A percentile compares a stretch with the other conserved stretches of the same genome.
phyloP scores from a whole-genome alignment of 1,140 invertebrate genomes.

The Solenopsis invicta region DNA sequence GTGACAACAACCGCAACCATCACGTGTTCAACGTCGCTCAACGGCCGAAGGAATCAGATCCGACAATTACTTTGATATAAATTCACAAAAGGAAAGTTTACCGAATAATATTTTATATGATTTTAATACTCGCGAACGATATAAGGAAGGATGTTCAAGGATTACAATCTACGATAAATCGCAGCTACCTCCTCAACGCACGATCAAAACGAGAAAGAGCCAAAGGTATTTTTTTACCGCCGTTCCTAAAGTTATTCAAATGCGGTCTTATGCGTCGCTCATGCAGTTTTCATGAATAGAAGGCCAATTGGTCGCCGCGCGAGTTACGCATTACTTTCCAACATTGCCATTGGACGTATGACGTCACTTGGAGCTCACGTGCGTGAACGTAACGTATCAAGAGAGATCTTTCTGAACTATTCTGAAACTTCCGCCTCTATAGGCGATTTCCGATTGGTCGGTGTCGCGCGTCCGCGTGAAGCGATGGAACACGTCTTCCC shows the following conservation, averaged over 20 bases:
- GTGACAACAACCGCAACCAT: not conserved
- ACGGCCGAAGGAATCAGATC: not conserved
- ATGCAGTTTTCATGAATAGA: no score
- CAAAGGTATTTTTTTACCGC: not conserved
- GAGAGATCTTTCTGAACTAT: not conserved
- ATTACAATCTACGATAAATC: constrained; percentile 70
- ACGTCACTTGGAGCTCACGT: not conserved
- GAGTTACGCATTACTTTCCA: not conserved
- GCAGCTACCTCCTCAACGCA: constrained; percentile 73
- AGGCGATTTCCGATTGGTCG: not conserved
- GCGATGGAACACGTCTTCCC: not conserved
- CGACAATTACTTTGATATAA: constrained; percentile 24
- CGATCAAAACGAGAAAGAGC: constrained; percentile 73
- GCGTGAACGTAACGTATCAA: no score
- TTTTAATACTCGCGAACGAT: not conserved
- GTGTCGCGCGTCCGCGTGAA: not conserved
- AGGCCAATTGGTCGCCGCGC: not conserved
- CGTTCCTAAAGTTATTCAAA: constrained; percentile 13
- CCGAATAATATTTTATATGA: not conserved
- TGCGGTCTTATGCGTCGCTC: not conserved
- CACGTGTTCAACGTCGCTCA: not conserved
- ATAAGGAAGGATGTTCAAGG: constrained; percentile 72
- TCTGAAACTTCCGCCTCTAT: not conserved
- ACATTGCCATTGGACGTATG: not conserved
- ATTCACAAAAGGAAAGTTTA: not conserved